Conservation (phyloP, 1,140 invertebrate genomes). For the Pogonomyrmex californicus region DNA sequence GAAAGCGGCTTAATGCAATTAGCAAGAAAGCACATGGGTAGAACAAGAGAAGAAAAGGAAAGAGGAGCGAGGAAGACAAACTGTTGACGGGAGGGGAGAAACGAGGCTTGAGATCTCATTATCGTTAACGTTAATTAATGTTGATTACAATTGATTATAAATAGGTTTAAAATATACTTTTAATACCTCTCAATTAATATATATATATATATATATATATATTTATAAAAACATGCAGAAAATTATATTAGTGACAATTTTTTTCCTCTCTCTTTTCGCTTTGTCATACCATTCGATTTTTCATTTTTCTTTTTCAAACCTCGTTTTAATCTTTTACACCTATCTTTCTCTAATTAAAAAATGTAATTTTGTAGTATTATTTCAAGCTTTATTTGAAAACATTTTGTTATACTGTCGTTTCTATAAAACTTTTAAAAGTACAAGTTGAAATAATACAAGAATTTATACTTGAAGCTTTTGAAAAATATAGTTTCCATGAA, state of each 20-base stretch:
- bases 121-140: slow-evolving; percentile 73
- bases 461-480: neutral
- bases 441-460: neutral
- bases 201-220: neutral
- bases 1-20: slow-evolving; percentile 31
- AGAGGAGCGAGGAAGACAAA: neutral
- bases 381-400: neutral
- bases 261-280: neutral
- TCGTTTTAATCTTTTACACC: neutral
- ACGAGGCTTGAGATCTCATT: slow-evolving; percentile 30
- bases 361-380: slow-evolving; percentile 1
- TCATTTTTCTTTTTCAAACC: neutral
- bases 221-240: slow-evolving; percentile 51
- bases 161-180: slow-evolving; percentile 76
- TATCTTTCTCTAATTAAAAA: neutral
- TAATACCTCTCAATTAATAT: slow-evolving; percentile 44
- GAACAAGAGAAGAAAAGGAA: slow-evolving; percentile 15
- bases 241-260: slow-evolving; percentile 62
- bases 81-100: neutral
- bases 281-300: neutral
- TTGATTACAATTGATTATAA: slow-evolving; percentile 76
- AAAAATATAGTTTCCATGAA: neutral
- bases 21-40: slow-evolving; percentile 51
- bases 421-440: neutral
- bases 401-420: neutral